Conservation (phyloP, 2,797 vertebrate genomes). For the Valencia hispanica region DNA sequence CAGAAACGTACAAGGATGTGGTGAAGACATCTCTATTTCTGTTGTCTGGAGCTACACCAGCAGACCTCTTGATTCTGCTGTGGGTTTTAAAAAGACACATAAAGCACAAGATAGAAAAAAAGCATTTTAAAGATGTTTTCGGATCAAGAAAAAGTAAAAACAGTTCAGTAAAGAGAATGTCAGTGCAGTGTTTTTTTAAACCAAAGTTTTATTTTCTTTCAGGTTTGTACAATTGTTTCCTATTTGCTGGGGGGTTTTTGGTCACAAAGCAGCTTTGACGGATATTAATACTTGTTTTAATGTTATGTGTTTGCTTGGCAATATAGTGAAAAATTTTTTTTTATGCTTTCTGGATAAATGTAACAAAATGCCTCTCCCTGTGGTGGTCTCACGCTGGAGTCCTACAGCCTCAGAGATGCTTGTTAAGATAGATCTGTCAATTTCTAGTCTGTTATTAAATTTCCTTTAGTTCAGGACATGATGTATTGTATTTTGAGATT, state of each 20-base stretch:
- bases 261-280: not conserved
- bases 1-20: slow-evolving; percentile 33
- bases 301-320: not conserved
- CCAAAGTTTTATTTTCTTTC: not conserved
- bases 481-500: no score
- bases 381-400: not conserved
- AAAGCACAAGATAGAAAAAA: not conserved
- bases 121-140: no score
- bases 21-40: slow-evolving; percentile 32
- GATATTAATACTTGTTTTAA: not conserved
- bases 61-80: slow-evolving; percentile 8
- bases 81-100: slow-evolving; percentile 4
- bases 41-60: not conserved
- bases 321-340: not conserved
- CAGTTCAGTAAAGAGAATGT: no score
- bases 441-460: not conserved
- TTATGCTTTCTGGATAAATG: not conserved
- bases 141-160: no score
- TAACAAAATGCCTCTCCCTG: not conserved
- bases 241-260: not conserved
- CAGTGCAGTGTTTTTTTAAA: no score
- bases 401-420: not conserved
- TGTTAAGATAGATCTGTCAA: not conserved
- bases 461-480: not conserved
- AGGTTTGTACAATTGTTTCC: not conserved